phyloP scores from a whole-genome alignment of 1,140 invertebrate species.

The Eulimnadia texana region DNA sequence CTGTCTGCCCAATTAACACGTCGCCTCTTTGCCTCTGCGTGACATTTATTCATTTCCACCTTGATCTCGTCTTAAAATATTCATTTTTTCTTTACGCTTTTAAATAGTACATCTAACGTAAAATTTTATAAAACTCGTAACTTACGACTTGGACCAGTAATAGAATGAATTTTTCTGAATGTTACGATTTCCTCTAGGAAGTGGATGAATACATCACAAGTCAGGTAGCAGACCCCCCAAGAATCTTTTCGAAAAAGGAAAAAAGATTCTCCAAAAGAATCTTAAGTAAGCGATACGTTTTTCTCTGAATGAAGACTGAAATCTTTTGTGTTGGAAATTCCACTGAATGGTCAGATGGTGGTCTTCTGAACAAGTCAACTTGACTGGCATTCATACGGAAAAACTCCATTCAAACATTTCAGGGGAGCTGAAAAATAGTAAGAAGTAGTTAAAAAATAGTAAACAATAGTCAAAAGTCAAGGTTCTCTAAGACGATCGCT shows the following conservation, averaged over 20 bases:
- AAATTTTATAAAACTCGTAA: no score
- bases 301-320: neutral
- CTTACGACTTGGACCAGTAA: no score
- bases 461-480: neutral
- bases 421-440: neutral
- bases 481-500: neutral
- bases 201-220: no score
- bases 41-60: neutral
- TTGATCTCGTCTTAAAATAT: no score
- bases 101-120: no score
- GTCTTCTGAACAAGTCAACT: neutral
- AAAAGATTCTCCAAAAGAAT: no score
- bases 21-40: neutral
- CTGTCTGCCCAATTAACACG: neutral
- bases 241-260: no score
- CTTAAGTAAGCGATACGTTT: no score
- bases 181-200: no score
- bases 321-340: neutral
- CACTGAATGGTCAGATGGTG: neutral
- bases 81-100: no score
- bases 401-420: neutral
- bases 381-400: neutral
- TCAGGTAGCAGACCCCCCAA: no score
- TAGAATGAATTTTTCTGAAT: no score
- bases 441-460: neutral